Percentiles rank a stretch among this genome's conserved stretches.
phyloP scores from a whole-genome alignment of 2,113 vertebrate species.

The Glaucidium brasilianum region DNA sequence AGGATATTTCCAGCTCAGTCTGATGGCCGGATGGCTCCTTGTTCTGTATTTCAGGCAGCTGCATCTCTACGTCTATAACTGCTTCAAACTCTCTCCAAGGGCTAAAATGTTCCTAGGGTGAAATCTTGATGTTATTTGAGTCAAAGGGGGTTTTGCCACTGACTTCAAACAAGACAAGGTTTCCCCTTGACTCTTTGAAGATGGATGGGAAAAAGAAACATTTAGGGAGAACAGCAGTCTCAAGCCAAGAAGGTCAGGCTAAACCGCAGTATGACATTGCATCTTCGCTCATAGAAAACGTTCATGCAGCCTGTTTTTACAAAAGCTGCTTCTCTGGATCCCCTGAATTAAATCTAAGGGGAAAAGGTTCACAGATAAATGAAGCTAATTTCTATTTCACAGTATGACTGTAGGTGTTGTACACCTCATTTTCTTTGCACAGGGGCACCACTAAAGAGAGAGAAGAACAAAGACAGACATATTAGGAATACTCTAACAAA shows the following conservation, averaged over 20 bases:
- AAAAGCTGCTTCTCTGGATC: neutral
- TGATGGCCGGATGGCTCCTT: neutral
- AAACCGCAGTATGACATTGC: neutral
- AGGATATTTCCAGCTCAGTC: neutral
- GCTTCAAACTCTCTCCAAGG: neutral
- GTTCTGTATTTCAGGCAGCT: neutral
- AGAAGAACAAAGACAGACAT: constrained; percentile 2
- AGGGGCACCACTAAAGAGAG: neutral
- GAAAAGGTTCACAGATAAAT: constrained; percentile 7
- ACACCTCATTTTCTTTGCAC: neutral
- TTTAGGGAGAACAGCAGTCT: neutral
- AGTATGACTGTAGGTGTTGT: neutral
- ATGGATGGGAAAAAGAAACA: neutral
- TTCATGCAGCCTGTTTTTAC: neutral
- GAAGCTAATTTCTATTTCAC: neutral
- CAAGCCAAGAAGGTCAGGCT: constrained; percentile 11
- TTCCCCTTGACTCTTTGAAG: constrained; percentile 19
- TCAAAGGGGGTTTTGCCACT: constrained; percentile 13
- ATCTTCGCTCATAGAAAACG: neutral
- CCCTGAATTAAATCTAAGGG: neutral
- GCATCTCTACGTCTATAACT: neutral
- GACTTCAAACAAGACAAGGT: constrained; percentile 13
- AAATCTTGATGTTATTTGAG: neutral
- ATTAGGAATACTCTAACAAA: neutral
- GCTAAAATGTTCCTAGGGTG: neutral